Percentiles rank a stretch among this genome's conserved stretches.
These are phyloP conservation scores for Merodon equestris DNA, from an alignment of 2,888 invertebrate genomes.

Conservation along the genomic window DNA sequence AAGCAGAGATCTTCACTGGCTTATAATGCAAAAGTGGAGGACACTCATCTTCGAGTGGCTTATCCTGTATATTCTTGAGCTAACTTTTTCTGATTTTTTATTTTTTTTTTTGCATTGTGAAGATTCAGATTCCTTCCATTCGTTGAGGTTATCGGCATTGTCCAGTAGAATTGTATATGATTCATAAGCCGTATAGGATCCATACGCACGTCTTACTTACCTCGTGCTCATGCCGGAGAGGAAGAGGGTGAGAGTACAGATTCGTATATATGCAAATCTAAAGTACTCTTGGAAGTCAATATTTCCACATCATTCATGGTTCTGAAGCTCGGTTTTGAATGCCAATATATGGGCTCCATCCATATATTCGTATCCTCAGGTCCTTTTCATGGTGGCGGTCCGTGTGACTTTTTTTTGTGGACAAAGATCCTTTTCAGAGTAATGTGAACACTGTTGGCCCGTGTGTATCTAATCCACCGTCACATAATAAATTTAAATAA, in stretches of 20 bases:
- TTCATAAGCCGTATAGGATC: not conserved
- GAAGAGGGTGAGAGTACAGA: not conserved
- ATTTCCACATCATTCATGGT: conserved; percentile 19
- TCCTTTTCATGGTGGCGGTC: too few relatives aligned
- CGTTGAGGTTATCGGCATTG: not conserved
- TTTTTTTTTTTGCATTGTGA: too few relatives aligned
- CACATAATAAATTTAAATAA: conserved; percentile 62
- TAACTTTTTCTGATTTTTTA: too few relatives aligned
- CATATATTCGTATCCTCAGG: not conserved
- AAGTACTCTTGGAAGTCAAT: not conserved
- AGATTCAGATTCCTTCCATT: conserved; percentile 5
- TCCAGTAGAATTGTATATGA: not conserved
- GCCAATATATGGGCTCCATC: not conserved
- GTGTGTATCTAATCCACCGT: conserved; percentile 20
- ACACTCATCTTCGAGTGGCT: conserved; percentile 60
- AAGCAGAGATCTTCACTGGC: conserved; percentile 52
- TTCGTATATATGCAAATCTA: not conserved
- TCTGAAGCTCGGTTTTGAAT: conserved; percentile 2
- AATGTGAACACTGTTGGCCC: not conserved
- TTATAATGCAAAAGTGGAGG: conserved; percentile 60
- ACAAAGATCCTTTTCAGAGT: too few relatives aligned
- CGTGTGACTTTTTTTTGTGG: too few relatives aligned
- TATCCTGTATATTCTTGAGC: conserved; percentile 6
- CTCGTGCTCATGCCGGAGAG: too few relatives aligned
- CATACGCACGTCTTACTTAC: too few relatives aligned